phyloP scores from a whole-genome alignment of 2,797 vertebrate genomes.

The Trachops cirrhosus region DNA sequence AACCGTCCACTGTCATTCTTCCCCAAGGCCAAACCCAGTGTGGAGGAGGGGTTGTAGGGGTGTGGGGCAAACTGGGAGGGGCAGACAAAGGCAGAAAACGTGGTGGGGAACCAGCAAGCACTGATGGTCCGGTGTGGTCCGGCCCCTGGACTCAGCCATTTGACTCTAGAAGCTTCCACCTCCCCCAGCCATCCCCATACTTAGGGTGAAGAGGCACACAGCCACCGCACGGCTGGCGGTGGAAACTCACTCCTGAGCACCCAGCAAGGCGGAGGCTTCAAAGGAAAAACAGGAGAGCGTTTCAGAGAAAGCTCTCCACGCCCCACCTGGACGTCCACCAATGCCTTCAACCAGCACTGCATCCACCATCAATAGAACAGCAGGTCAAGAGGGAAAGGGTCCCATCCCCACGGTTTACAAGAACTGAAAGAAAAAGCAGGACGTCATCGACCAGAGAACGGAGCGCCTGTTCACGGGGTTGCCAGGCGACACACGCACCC shows the following conservation, averaged over 20 bases:
- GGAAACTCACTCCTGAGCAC: background rate
- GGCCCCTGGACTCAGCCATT: too few relatives aligned
- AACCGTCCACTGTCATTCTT: background rate
- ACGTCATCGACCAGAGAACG: background rate
- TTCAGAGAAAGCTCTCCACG: background rate
- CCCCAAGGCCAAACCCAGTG: background rate
- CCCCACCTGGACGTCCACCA: background rate
- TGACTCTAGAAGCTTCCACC: background rate
- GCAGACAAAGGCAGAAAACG: too few relatives aligned
- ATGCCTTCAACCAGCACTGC: background rate
- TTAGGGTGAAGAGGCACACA: background rate
- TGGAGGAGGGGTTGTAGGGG: background rate
- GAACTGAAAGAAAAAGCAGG: background rate
- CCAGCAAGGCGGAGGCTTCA: fast-evolving
- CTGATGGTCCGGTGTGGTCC: too few relatives aligned
- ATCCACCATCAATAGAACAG: background rate
- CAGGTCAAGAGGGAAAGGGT: background rate
- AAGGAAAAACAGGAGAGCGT: background rate
- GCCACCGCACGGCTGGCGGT: too few relatives aligned
- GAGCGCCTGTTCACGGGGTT: background rate
- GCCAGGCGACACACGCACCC: fast-evolving
- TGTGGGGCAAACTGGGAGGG: too few relatives aligned
- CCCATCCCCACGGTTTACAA: background rate
- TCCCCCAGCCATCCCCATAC: background rate
- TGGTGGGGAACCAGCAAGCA: too few relatives aligned